Percentiles rank a stretch among this genome's conserved stretches.
Evolutionary conservation across 2,113 vertebrate genomes (phyloP).

Genomic region (Ceyx margarethae): DNA sequence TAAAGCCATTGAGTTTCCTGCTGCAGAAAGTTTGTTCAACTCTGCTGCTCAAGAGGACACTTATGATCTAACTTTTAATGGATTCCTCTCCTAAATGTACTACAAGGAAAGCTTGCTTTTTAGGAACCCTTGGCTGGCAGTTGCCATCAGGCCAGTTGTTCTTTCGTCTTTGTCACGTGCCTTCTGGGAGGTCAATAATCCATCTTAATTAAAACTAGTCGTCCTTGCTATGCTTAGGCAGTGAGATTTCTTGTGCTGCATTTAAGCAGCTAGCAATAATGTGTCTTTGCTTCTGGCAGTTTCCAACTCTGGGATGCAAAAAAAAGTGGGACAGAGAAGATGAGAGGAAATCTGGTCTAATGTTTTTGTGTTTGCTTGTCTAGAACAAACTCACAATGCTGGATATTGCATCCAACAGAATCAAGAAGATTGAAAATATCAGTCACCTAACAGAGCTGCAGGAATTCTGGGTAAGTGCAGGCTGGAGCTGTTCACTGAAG

Average conservation of each 20-base stretch:
- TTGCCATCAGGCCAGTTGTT: neutral
- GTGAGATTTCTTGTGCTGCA: neutral
- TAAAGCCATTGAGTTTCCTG: neutral
- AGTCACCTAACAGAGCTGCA: slow-evolving; percentile 94
- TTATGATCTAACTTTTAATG: neutral
- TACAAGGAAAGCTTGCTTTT: neutral
- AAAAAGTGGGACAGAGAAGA: neutral
- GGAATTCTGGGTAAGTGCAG: slow-evolving; percentile 92
- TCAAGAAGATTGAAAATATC: slow-evolving; percentile 97
- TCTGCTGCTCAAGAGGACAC: neutral
- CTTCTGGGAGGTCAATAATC: neutral
- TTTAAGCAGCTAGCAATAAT: neutral
- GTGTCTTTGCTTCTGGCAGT: neutral
- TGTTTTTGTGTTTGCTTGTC: slow-evolving; percentile 50
- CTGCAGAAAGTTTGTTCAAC: neutral
- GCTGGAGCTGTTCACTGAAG: neutral
- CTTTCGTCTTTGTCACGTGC: neutral
- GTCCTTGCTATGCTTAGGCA: neutral
- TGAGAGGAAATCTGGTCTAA: neutral
- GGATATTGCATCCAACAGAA: slow-evolving; percentile 94
- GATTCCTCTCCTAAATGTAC: neutral
- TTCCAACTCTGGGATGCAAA: neutral
- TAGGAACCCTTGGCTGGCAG: neutral
- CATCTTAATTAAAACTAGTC: neutral
- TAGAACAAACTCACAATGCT: slow-evolving; percentile 97